Percentiles rank a stretch among this genome's conserved stretches.
phyloP scores from a whole-genome alignment of 2,113 vertebrate species.

The Entomyzon cyanotis region DNA sequence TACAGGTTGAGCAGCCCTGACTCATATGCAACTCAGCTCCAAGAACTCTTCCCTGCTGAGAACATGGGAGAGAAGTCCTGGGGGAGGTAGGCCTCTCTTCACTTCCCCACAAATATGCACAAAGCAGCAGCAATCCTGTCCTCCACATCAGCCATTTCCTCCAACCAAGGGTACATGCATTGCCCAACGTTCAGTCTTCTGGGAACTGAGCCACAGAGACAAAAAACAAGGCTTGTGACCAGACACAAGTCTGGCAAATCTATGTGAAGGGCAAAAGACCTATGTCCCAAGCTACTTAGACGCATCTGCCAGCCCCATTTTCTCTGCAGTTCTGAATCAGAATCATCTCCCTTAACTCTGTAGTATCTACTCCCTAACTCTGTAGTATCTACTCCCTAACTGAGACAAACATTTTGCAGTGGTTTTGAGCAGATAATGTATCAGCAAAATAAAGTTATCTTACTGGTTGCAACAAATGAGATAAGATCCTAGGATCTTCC shows the following conservation, averaged over 20 bases:
- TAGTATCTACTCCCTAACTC: neutral
- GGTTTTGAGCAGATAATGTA: neutral
- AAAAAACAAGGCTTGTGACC: constrained; percentile 2
- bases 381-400: neutral
- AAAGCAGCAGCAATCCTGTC: neutral
- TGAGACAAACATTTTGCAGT: neutral
- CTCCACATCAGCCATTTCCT: neutral
- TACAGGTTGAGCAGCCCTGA: neutral
- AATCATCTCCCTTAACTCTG: neutral
- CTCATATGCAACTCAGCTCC: neutral
- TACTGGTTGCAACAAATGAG: neutral
- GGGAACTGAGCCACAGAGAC: neutral
- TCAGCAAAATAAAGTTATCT: neutral
- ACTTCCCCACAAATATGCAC: neutral
- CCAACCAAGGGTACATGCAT: neutral
- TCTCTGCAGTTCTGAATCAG: neutral
- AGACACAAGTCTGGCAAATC: neutral
- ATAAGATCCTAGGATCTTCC: neutral
- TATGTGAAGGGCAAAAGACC: constrained; percentile 9
- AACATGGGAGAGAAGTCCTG: neutral
- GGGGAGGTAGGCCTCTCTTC: neutral
- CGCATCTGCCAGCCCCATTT: neutral
- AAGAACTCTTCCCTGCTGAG: neutral
- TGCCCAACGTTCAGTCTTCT: neutral
- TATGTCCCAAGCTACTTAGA: neutral